Percentiles rank a stretch among this genome's conserved stretches.
These are phyloP conservation scores for Eristalinus aeneus DNA, from an alignment of 2,888 invertebrate genomes.

Conservation along the genomic window DNA sequence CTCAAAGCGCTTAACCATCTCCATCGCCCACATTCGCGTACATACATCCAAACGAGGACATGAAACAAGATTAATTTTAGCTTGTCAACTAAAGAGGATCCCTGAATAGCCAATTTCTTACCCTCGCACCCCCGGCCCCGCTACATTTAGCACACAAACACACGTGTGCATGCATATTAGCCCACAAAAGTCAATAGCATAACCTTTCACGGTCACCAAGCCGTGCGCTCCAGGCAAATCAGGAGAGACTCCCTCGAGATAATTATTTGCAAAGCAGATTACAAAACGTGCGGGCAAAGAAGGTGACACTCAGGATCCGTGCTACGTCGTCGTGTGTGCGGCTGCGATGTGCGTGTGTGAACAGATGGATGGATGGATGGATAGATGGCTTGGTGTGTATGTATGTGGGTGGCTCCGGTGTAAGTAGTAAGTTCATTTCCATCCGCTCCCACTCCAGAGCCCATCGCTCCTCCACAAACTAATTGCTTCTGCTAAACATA, in stretches of 20 bases:
- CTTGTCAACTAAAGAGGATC: constrained; percentile 8
- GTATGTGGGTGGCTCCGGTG: constrained; percentile 2
- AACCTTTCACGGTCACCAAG: constrained; percentile 53
- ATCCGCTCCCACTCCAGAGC: background rate
- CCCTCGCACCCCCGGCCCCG: background rate
- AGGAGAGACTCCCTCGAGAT: constrained; percentile 31
- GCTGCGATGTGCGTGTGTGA: background rate
- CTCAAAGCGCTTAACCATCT: constrained; percentile 13
- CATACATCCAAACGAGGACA: background rate
- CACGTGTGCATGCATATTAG: background rate
- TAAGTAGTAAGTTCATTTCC: constrained; percentile 36
- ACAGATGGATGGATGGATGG: background rate
- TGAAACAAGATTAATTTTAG: constrained; percentile 46
- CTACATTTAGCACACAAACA: background rate
- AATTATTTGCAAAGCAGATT: constrained; percentile 61
- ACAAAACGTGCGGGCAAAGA: constrained; percentile 59
- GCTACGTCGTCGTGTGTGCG: background rate
- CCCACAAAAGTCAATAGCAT: constrained; percentile 18
- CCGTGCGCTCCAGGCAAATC: constrained; percentile 7
- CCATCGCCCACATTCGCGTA: background rate
- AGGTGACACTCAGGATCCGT: constrained; percentile 42
- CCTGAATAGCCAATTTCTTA: constrained; percentile 38
- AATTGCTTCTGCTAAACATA: constrained; percentile 62
- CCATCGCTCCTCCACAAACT: constrained; percentile 18
- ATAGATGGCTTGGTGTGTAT: background rate